These are phyloP conservation scores for Adelosebastes latens DNA, from an alignment of 2,797 vertebrate genomes.

Conservation along the genomic window DNA sequence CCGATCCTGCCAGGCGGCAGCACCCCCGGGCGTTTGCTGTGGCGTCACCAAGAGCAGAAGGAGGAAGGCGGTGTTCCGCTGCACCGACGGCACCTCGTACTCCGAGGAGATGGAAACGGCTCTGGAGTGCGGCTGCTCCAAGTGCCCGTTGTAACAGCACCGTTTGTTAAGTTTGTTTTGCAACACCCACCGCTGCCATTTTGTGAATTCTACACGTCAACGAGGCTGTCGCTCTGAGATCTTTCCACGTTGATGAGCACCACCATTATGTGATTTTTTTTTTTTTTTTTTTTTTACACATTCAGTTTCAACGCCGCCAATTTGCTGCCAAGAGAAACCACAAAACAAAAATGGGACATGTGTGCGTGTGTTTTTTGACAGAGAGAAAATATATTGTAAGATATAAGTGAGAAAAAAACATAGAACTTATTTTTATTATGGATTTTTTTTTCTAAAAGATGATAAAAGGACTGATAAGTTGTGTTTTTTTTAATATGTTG, in stretches of 20 bases:
- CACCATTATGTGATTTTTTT: constrained; percentile 50
- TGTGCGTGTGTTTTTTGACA: constrained; percentile 81
- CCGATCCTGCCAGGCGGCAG: constrained; percentile 82
- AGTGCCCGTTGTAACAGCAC: constrained; percentile 86
- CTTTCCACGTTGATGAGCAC: constrained; percentile 47
- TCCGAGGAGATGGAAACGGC: constrained; percentile 94
- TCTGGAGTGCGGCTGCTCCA: constrained; percentile 92
- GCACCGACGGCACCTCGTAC: constrained; percentile 91
- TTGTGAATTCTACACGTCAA: constrained; percentile 61
- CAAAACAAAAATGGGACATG: constrained; percentile 67
- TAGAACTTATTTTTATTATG: constrained; percentile 99
- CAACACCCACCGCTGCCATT: constrained; percentile 58
- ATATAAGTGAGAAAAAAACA: constrained; percentile 89
- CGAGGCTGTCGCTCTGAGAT: constrained; percentile 51
- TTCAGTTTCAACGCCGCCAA: constrained; percentile 61
- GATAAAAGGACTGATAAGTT: constrained; percentile 80
- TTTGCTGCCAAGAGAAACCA: constrained; percentile 63
- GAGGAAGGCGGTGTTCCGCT: constrained; percentile 94
- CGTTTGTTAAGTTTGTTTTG: constrained; percentile 28
- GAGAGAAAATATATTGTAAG: constrained; percentile 99
- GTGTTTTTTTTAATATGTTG: constrained; percentile 82
- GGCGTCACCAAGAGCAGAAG: constrained; percentile 89
- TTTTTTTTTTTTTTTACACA: constrained; percentile 31
- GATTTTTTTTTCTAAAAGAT: constrained; percentile 86
- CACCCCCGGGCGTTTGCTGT: constrained; percentile 87